Conservation (phyloP, 2,888 invertebrate genomes). For the Endotricha flammealis region DNA sequence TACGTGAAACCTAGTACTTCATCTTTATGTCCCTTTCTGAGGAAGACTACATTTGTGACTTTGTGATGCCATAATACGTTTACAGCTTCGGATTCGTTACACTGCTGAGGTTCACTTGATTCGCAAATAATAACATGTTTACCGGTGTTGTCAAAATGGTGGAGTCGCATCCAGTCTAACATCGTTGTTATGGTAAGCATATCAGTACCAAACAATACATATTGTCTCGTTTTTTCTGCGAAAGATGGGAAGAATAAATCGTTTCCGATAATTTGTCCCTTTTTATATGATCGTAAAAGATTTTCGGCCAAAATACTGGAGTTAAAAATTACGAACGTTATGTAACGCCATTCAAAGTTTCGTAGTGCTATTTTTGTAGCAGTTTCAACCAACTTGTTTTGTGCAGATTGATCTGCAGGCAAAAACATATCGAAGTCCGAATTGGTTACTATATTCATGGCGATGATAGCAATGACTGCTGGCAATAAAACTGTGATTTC, state of each 20-base stretch:
- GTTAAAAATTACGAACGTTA: slow-evolving; percentile 51
- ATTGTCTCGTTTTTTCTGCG: slow-evolving; percentile 34
- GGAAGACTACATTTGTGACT: slow-evolving; percentile 48
- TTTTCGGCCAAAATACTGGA: slow-evolving; percentile 35
- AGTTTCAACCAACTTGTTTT: slow-evolving; percentile 32
- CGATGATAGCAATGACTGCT: slow-evolving; percentile 8
- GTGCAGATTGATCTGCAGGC: slow-evolving; percentile 9
- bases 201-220: slow-evolving; percentile 42
- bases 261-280: slow-evolving; percentile 37
- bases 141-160: slow-evolving; percentile 49
- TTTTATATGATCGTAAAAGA: slow-evolving; percentile 41
- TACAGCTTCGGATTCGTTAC: slow-evolving; percentile 42
- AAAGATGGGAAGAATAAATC: slow-evolving; percentile 29
- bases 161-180: slow-evolving; percentile 35
- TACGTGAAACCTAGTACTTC: slow-evolving; percentile 42
- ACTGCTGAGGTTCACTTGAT: slow-evolving; percentile 31
- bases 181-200: slow-evolving; percentile 31
- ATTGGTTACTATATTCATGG: slow-evolving; percentile 17
- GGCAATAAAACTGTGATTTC: slow-evolving; percentile 10
- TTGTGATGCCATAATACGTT: slow-evolving; percentile 44
- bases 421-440: slow-evolving; percentile 15
- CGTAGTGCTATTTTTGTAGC: slow-evolving; percentile 47
- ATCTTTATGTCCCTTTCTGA: slow-evolving; percentile 27
- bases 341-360: slow-evolving; percentile 49
- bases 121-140: slow-evolving; percentile 52